Percentiles rank a stretch among this genome's conserved stretches.
These are phyloP conservation scores for Deilephila porcellus DNA, from an alignment of 2,888 invertebrate genomes.

Conservation along the genomic window DNA sequence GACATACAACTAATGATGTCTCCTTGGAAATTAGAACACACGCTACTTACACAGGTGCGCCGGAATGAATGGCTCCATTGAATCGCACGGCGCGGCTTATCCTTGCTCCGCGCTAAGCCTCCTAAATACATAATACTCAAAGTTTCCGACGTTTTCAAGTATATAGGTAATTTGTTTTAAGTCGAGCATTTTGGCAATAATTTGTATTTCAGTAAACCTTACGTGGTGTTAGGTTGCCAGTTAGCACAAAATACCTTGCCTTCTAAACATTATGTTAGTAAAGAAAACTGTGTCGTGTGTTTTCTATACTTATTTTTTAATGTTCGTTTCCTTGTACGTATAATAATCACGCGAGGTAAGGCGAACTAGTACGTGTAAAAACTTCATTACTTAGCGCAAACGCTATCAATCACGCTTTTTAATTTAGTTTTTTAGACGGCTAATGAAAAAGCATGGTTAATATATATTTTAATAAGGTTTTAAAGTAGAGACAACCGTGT, in stretches of 20 bases:
- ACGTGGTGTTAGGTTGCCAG: background rate
- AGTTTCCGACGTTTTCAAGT: constrained; percentile 1
- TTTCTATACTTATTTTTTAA: background rate
- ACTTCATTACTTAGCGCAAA: constrained; percentile 32
- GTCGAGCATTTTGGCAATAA: background rate
- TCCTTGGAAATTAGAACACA: constrained; percentile 39
- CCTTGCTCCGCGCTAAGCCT: constrained; percentile 15
- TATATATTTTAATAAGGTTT: background rate
- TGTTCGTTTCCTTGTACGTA: constrained; percentile 8
- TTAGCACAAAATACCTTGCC: background rate
- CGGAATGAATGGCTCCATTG: constrained; percentile 15
- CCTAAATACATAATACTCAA: background rate
- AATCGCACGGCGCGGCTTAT: constrained; percentile 22
- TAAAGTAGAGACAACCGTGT: background rate
- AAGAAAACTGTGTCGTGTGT: background rate
- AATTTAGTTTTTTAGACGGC: background rate
- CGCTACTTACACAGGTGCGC: constrained; percentile 30
- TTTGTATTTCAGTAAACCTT: background rate
- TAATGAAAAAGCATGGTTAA: background rate
- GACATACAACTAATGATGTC: constrained; percentile 40
- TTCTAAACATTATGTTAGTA: background rate
- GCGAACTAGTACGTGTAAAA: constrained; percentile 28
- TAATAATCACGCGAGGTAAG: constrained; percentile 29
- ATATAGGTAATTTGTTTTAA: background rate
- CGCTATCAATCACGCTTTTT: constrained; percentile 9